These are phyloP conservation scores for Drosophila punjabiensis DNA, from an alignment of 1,140 invertebrate genomes.

Conservation along the genomic window DNA sequence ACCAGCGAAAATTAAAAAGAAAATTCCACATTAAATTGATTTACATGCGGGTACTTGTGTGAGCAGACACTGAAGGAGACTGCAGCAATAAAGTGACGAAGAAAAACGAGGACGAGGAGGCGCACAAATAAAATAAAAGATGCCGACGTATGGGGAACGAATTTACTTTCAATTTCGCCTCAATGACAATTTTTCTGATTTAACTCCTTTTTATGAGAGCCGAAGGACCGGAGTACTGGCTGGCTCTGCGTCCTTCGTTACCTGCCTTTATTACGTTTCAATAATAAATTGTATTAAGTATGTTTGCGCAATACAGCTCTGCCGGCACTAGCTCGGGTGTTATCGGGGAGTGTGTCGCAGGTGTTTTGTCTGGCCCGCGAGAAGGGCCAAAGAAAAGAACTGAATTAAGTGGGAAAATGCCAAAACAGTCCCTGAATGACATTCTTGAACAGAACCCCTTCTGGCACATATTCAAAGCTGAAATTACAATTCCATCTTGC, in stretches of 20 bases:
- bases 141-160: slow-evolving; percentile 26
- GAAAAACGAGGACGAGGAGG: slow-evolving; percentile 10
- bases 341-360: slow-evolving; percentile 35
- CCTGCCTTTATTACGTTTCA: slow-evolving; percentile 58
- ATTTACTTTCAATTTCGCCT: slow-evolving; percentile 62
- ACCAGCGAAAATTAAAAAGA: slow-evolving; percentile 35
- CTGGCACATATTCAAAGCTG: slow-evolving; percentile 35
- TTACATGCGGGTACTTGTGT: slow-evolving; percentile 54
- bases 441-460: slow-evolving; percentile 22
- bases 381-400: slow-evolving; percentile 41
- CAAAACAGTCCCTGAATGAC: slow-evolving; percentile 35
- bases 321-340: slow-evolving; percentile 6
- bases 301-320: slow-evolving; percentile 31
- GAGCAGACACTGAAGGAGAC: slow-evolving; percentile 15
- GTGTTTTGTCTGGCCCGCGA: slow-evolving; percentile 52
- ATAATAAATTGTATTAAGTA: slow-evolving; percentile 70
- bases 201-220: slow-evolving; percentile 63
- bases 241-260: slow-evolving; percentile 27
- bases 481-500: slow-evolving; percentile 48
- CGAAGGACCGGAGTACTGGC: background rate
- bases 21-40: slow-evolving; percentile 62
- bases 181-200: slow-evolving; percentile 60
- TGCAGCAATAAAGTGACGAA: slow-evolving; percentile 42
- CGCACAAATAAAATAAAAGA: slow-evolving; percentile 12
- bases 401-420: slow-evolving; percentile 59